Base-by-base conservation (phyloP, 1,140 invertebrate species). In the Cherax destructor region DNA sequence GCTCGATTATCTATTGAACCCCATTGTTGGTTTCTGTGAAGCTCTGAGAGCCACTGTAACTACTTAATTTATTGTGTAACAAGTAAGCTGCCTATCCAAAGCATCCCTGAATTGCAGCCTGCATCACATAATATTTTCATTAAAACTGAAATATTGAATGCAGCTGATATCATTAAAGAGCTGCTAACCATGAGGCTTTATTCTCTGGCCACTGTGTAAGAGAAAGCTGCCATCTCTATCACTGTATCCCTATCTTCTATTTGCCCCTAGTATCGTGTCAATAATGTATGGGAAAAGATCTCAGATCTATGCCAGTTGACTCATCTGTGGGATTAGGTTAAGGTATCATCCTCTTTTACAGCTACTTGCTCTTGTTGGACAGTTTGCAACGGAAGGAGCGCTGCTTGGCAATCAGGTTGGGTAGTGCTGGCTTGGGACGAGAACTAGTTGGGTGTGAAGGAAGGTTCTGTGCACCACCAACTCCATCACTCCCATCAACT, bases 301-400 rank as follows among this genome's bases (percentile, higher is more conserved):
- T 52, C 50, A 65, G 69, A 86, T 76, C 59, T 59, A 13, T 50
- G 80, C 78, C 41, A 69, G 47, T 10, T 56, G 52, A 56, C 52
- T 59, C 88, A 83, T 21, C 78, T 49, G 21, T 74, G 41, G 80
- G 79, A 61, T 76, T 74, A 18, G 41, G 47, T 50, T 76, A 10
- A 59, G 56, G 7, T 47, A 76, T 56, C 30, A 86, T 24, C 59
- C 78, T 80, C 30, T 76, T 30, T 59, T 56, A 24, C 49, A 72
- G 49, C 86, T 91, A 92, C 81, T 92, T 92, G 77, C 90, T 92
- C 74, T 92, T 91, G 85, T 92, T 92, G 7, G 92, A 77, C 52
- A 92, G 80, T 56, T 92, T 92, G 81, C 92, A 92, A 41, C 92
- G 85, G 78, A 92, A 92, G 4, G 92, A 92, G 5, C 92, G 88